Evolutionary conservation across 2,888 invertebrate species (phyloP).

Genomic region (Carabus problematicus): DNA sequence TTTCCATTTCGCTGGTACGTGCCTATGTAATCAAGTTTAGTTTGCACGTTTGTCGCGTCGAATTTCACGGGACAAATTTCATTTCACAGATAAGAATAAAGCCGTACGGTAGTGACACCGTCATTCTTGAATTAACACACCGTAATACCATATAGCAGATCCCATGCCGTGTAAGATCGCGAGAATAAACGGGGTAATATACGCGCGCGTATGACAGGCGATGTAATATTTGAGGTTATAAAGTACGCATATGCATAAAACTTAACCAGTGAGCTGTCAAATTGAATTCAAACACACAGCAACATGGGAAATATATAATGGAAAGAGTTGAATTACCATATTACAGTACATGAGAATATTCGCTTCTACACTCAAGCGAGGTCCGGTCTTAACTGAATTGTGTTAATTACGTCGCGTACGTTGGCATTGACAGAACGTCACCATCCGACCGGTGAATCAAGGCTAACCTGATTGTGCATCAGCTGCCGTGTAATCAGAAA

Average conservation of each 20-base stretch:
- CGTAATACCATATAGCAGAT: neutral
- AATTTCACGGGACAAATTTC: slow-evolving; percentile 24
- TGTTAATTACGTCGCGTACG: neutral
- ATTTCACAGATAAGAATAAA: slow-evolving; percentile 9
- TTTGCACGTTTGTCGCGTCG: slow-evolving; percentile 22
- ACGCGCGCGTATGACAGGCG: no score
- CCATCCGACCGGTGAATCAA: neutral
- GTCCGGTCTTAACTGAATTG: slow-evolving; percentile 6
- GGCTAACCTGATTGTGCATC: slow-evolving; percentile 3
- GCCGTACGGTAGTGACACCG: no score
- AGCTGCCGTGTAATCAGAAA: neutral
- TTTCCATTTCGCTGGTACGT: slow-evolving; percentile 21
- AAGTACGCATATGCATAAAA: neutral
- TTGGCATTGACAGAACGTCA: neutral
- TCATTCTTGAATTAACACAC: neutral
- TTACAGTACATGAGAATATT: no score
- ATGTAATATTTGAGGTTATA: neutral
- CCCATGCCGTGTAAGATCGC: neutral
- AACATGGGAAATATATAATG: no score
- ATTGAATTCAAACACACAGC: no score
- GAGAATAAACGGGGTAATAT: no score
- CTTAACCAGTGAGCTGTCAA: no score
- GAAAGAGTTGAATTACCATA: no score
- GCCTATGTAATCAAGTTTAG: slow-evolving; percentile 26
- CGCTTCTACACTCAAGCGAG: neutral